phyloP scores from a whole-genome alignment of 2,888 invertebrate genomes.

The Chironomus tentans region DNA sequence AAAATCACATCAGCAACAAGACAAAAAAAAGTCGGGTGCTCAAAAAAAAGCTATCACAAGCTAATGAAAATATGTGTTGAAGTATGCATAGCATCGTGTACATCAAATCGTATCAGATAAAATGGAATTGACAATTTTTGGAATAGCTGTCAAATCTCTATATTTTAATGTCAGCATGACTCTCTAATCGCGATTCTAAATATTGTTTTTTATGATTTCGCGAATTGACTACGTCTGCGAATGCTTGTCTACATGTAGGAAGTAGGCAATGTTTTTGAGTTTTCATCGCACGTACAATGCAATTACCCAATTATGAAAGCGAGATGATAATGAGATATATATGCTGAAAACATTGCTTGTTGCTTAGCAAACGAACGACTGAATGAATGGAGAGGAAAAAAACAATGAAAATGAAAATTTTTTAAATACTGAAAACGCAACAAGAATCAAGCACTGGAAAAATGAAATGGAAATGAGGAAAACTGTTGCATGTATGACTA shows the following conservation, averaged over 20 bases:
- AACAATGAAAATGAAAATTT: not conserved
- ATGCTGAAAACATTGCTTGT: not conserved
- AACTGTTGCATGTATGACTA: not conserved
- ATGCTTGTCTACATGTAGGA: too few species aligned
- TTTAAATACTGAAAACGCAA: not conserved
- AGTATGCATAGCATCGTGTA: too few species aligned
- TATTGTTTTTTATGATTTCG: not conserved
- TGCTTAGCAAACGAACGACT: not conserved
- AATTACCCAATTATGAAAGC: slow-evolving; percentile 6
- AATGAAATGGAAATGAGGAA: not conserved
- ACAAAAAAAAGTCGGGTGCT: too few species aligned
- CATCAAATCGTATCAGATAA: too few species aligned
- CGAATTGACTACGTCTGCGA: too few species aligned
- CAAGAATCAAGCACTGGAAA: not conserved
- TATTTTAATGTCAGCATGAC: not conserved
- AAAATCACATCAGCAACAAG: too few species aligned
- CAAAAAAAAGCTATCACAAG: too few species aligned
- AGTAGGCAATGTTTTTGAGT: not conserved
- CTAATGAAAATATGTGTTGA: too few species aligned
- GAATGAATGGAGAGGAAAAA: not conserved
- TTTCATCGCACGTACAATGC: not conserved
- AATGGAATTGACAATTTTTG: too few species aligned
- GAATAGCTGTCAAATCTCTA: too few species aligned
- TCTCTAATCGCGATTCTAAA: not conserved
- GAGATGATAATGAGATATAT: not conserved